Conservation (phyloP, 2,888 invertebrate genomes). For the Amaurobius ferox region DNA sequence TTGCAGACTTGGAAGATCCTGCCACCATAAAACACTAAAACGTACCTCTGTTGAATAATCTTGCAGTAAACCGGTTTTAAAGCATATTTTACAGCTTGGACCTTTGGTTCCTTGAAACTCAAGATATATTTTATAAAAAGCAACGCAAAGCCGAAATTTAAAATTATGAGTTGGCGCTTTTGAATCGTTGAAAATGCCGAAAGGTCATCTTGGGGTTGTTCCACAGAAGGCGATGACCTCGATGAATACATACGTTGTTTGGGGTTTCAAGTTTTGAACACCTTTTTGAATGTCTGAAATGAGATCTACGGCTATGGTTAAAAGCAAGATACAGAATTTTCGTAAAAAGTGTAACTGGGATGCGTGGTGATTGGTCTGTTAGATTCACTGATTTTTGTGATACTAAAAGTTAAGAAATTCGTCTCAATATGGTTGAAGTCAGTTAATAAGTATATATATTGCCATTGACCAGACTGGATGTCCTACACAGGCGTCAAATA, state of each 20-base stretch:
- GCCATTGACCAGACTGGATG: too few relatives aligned
- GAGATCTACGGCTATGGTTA: too few relatives aligned
- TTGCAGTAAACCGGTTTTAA: not conserved
- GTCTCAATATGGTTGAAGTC: too few relatives aligned
- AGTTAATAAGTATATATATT: too few relatives aligned
- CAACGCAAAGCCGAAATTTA: not conserved
- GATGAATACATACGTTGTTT: not conserved
- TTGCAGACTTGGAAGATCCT: not conserved
- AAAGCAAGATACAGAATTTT: too few relatives aligned
- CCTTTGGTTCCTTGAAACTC: not conserved
- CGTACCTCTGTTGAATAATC: not conserved
- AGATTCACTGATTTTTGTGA: too few relatives aligned
- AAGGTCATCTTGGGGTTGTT: not conserved
- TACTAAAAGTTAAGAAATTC: too few relatives aligned
- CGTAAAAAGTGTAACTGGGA: too few relatives aligned
- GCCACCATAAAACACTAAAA: not conserved
- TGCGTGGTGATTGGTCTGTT: too few relatives aligned
- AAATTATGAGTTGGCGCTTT: slow-evolving; percentile 8
- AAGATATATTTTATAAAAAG: not conserved
- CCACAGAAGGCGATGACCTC: not conserved
- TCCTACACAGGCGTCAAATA: too few relatives aligned
- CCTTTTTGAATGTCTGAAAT: too few relatives aligned
- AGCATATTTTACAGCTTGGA: not conserved
- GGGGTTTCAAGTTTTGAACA: too few relatives aligned
- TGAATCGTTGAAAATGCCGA: not conserved